phyloP scores from a whole-genome alignment of 2,888 invertebrate species.

The Loripinus fragilis region DNA sequence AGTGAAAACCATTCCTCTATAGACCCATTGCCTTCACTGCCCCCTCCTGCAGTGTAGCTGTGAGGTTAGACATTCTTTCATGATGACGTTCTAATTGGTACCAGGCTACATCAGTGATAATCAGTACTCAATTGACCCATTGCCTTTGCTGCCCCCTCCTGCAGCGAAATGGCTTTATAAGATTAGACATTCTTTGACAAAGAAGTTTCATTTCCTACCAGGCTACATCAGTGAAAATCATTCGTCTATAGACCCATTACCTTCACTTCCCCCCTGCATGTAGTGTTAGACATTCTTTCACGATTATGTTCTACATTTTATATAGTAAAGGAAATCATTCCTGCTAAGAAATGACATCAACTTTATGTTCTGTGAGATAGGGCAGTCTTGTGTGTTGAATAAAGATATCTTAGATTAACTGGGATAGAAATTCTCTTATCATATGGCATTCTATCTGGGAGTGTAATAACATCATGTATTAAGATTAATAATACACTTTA shows the following conservation, averaged over 20 bases:
- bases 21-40: not conserved
- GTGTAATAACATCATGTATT: too few relatives aligned
- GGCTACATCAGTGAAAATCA: constrained; percentile 14
- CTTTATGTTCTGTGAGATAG: too few relatives aligned
- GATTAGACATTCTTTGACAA: constrained; percentile 36
- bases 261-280: not conserved
- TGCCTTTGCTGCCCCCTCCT: not conserved
- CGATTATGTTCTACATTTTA: constrained; percentile 36
- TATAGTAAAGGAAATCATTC: not conserved
- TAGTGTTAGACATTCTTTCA: constrained; percentile 38
- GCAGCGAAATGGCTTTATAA: too few relatives aligned
- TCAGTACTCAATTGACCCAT: not conserved
- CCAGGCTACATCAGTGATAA: constrained; percentile 25
- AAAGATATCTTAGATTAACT: too few relatives aligned
- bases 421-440: too few relatives aligned
- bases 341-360: too few relatives aligned
- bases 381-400: too few relatives aligned
- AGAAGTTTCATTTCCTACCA: constrained; percentile 41
- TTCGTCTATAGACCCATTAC: not conserved
- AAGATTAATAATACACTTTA: too few relatives aligned
- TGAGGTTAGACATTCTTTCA: constrained; percentile 40
- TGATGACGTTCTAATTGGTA: constrained; percentile 36
- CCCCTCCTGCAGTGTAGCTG: constrained; percentile 21
- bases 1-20: not conserved
- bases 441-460: too few relatives aligned